Conservation (phyloP, 2,113 vertebrate genomes). For the Polyodon spathula region DNA sequence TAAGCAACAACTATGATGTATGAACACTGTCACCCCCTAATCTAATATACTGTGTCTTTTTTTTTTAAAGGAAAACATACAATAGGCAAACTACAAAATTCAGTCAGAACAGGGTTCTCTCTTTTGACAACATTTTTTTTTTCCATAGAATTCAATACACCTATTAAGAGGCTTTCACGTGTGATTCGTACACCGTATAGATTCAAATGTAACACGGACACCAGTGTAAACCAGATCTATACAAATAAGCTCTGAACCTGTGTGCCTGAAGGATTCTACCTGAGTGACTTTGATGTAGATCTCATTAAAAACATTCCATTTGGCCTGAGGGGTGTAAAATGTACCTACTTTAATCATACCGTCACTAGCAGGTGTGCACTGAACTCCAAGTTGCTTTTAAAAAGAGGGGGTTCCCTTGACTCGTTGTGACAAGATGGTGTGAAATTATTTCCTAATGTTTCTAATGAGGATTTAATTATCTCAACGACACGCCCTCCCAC, state of each 20-base stretch:
- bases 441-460: slow-evolving; percentile 48
- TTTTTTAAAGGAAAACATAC: no score
- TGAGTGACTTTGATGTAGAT: slow-evolving; percentile 57
- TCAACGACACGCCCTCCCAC: slow-evolving; percentile 25
- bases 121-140: no score
- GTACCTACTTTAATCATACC: slow-evolving; percentile 48
- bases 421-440: slow-evolving; percentile 31
- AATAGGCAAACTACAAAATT: no score
- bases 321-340: slow-evolving; percentile 52
- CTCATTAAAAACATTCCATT: slow-evolving; percentile 56
- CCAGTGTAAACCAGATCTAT: slow-evolving; percentile 44
- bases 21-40: no score
- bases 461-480: slow-evolving; percentile 45
- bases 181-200: no score
- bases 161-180: no score
- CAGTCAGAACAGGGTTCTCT: no score
- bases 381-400: slow-evolving; percentile 36
- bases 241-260: slow-evolving; percentile 52
- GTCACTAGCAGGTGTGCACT: slow-evolving; percentile 47
- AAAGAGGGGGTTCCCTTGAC: slow-evolving; percentile 38
- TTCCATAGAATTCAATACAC: no score
- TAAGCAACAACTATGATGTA: no score
- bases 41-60: no score
- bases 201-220: slow-evolving; percentile 43
- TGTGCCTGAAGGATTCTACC: slow-evolving; percentile 54